Evolutionary conservation across 1,140 invertebrate species (phyloP).

Genomic region (Aphelenchoides besseyi): DNA sequence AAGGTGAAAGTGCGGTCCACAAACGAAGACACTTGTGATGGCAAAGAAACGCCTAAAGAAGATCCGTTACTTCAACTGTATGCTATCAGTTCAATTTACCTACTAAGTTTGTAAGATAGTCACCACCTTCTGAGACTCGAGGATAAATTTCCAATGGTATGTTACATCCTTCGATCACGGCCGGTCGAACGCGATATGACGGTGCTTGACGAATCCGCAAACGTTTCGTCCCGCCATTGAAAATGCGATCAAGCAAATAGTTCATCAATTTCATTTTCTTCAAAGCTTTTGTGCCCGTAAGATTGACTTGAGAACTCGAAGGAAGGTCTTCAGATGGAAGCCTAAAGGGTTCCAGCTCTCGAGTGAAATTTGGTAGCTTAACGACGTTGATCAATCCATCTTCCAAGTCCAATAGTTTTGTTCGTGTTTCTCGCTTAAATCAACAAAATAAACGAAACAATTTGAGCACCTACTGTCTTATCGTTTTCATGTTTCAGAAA

Average conservation of each 20-base stretch:
- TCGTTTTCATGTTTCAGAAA: neutral
- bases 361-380: neutral
- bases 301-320: neutral
- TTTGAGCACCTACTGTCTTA: neutral
- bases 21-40: constrained; percentile 2
- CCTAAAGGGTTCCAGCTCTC: neutral
- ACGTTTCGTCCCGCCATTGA: no score
- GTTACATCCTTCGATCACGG: constrained; percentile 7
- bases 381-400: constrained; percentile 14
- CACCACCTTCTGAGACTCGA: constrained; percentile 1
- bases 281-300: neutral
- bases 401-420: neutral
- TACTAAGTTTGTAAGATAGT: neutral
- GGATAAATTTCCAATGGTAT: neutral
- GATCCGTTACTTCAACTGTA: no score
- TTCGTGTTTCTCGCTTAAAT: constrained; percentile 7
- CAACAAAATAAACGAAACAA: neutral
- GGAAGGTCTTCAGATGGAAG: neutral
- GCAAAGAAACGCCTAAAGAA: constrained; percentile 12
- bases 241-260: no score
- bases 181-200: constrained; percentile 1
- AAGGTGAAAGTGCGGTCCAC: neutral
- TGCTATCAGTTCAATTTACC: neutral
- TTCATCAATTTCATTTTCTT: neutral
- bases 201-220: neutral